Evolutionary conservation across 2,113 vertebrate genomes (phyloP).

Genomic region (Ahaetulla prasina): DNA sequence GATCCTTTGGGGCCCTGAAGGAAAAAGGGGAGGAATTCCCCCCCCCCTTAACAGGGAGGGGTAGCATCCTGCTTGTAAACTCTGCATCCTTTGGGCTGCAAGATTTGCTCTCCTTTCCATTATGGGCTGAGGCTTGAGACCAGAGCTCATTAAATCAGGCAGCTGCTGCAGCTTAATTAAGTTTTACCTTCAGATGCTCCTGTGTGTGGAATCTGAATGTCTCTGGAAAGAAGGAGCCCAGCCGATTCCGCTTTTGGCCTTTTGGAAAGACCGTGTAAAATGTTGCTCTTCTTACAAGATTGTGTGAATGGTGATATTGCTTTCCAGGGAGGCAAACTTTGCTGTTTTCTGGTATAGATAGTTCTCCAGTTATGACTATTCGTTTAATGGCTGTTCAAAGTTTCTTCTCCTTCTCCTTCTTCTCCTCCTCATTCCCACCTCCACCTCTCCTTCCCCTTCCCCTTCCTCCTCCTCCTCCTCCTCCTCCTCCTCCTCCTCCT

Average conservation of each 20-base stretch:
- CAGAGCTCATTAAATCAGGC: neutral
- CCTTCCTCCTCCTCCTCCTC: too few species aligned
- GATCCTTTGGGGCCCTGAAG: too few species aligned
- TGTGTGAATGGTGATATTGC: neutral
- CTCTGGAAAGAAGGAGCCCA: neutral
- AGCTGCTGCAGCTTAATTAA: neutral
- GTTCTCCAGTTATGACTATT: too few species aligned
- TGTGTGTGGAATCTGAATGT: neutral
- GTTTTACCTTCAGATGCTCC: neutral
- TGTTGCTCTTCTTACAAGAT: neutral
- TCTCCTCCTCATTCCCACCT: too few species aligned
- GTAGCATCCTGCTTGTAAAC: neutral
- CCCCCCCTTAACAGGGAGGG: neutral
- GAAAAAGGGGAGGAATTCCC: neutral
- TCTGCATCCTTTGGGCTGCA: neutral
- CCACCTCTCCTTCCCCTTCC: too few species aligned
- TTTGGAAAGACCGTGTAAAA: accelerated
- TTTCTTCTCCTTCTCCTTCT: too few species aligned
- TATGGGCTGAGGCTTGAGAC: neutral
- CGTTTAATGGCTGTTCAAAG: neutral
- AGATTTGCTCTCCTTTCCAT: neutral
- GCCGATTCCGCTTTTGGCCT: neutral
- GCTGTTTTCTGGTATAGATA: neutral
- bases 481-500: too few species aligned
- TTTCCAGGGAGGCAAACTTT: neutral